Evolutionary conservation across 2,113 vertebrate species (phyloP), one percentile per base, ranked within the genome.

Genomic region (Nematolebias whitei): DNA sequence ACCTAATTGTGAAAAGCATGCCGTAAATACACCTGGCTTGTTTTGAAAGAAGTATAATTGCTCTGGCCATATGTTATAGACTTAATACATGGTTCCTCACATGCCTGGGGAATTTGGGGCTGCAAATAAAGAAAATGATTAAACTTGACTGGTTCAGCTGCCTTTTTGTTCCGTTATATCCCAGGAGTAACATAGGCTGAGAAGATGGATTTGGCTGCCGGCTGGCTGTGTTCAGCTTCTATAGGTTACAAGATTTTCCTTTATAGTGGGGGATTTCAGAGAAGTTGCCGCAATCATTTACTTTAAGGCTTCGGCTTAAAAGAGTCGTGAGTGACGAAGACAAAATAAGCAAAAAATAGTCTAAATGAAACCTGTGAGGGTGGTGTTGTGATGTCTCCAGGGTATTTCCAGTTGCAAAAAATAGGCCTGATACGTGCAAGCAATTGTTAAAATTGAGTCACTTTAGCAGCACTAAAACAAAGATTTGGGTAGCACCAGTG

Each of bases 341-440:
- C 32, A 63, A 78, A 83, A 90, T 86, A 75, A 85, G 72, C 87
- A 71, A 82, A 88, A 50, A 90, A 92, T 84, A 88, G 81, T 71
- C 48, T 44, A 76, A 82, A 90, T 85, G 78, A 86, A 80, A 85
- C 88, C 79, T 70, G 74, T 40, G 80, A 43, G 59, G 48, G 41
- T 14, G 23, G 51, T 67, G 59, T 43, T 58, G 61, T 47, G 69
- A 71, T 71, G 80, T 79, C 71, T 73, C 68, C 14, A 14, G 72
- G 70, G 68, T 57, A 67, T 68, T 66, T 64, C 59, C 32, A 44
- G 57, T 10, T 32, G 51, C 68, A 74, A 66, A 87, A 35, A 92
- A 90, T 85, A 90, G 78, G 69, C 51, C 57, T 22, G 85, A 84
- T 86, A 87, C 87, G 74, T 77, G 63, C 55, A 47, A 43, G 64